These are phyloP conservation scores for Tribolium freemani DNA, from an alignment of 2,888 invertebrate genomes.

Conservation along the genomic window DNA sequence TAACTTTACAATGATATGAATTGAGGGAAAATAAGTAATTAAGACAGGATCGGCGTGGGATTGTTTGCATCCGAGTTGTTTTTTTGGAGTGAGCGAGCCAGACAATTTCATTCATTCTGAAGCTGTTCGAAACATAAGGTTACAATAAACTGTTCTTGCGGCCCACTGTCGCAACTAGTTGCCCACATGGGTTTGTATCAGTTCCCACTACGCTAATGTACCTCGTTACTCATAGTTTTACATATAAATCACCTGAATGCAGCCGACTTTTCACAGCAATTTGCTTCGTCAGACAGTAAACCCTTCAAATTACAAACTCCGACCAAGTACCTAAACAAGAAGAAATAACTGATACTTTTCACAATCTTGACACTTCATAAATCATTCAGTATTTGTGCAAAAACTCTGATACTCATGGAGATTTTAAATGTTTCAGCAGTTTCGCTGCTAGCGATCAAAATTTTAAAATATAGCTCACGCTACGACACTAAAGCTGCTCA, in stretches of 20 bases:
- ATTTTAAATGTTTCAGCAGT: neutral
- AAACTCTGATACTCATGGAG: neutral
- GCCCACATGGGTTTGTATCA: constrained; percentile 44
- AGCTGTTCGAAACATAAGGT: constrained; percentile 31
- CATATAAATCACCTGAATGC: constrained; percentile 35
- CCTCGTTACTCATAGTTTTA: constrained; percentile 41
- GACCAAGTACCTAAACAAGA: constrained; percentile 9
- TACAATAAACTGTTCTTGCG: constrained; percentile 41
- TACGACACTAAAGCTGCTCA: neutral
- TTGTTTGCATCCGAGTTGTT: constrained; percentile 28
- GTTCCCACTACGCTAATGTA: constrained; percentile 44
- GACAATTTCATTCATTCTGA: constrained; percentile 37
- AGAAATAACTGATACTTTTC: neutral
- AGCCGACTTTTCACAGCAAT: constrained; percentile 21
- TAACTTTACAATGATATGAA: neutral
- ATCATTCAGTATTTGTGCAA: neutral
- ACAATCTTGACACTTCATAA: neutral
- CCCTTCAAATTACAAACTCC: constrained; percentile 5
- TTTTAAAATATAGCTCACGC: neutral
- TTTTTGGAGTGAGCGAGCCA: constrained; percentile 21
- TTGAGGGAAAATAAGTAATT: constrained; percentile 11
- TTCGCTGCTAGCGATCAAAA: neutral
- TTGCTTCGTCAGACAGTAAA: constrained; percentile 2
- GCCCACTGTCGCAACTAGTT: constrained; percentile 44
- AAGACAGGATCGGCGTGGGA: constrained; percentile 16